Conservation (phyloP, 92 coral and sea anemone genomes). For the Paragorgia papillata region DNA sequence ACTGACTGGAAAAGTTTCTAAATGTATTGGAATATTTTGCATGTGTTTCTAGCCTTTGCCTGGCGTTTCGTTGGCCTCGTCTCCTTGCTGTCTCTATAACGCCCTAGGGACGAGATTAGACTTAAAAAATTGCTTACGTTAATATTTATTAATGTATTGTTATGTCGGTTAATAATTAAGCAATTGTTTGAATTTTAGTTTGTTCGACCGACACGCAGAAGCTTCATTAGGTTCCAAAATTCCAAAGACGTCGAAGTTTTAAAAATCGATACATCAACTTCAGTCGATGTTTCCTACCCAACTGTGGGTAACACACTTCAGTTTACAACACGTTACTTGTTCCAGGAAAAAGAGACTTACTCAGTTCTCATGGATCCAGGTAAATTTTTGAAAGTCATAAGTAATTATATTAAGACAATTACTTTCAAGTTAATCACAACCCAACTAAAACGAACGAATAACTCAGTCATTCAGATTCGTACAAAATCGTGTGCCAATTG, state of each 20-base stretch:
- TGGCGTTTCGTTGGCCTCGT: too few species aligned
- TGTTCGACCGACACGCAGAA: constrained; percentile 71
- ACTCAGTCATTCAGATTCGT: too few species aligned
- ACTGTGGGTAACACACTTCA: constrained; percentile 66
- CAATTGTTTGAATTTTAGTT: constrained; percentile 45
- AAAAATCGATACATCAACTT: constrained; percentile 62
- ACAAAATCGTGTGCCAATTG: too few species aligned
- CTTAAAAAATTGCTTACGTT: too few species aligned
- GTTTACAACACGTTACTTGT: constrained; percentile 58
- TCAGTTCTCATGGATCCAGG: constrained; percentile 74
- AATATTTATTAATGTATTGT: not conserved
- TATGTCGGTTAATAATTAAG: not conserved
- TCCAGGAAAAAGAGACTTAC: constrained; percentile 68
- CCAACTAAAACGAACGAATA: too few species aligned
- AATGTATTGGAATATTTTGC: too few species aligned
- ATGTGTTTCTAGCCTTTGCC: too few species aligned
- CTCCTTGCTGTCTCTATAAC: too few species aligned
- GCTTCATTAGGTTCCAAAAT: constrained; percentile 55
- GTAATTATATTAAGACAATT: not conserved
- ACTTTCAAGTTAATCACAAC: not conserved
- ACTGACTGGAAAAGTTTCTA: too few species aligned
- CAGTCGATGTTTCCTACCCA: constrained; percentile 62
- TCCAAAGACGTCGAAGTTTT: constrained; percentile 60
- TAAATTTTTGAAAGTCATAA: not conserved
- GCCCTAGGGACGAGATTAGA: too few species aligned